Percentiles rank a stretch among this genome's conserved stretches.
Conservation (phyloP, 2,113 vertebrate species). For the Pseudopipra pipra region DNA sequence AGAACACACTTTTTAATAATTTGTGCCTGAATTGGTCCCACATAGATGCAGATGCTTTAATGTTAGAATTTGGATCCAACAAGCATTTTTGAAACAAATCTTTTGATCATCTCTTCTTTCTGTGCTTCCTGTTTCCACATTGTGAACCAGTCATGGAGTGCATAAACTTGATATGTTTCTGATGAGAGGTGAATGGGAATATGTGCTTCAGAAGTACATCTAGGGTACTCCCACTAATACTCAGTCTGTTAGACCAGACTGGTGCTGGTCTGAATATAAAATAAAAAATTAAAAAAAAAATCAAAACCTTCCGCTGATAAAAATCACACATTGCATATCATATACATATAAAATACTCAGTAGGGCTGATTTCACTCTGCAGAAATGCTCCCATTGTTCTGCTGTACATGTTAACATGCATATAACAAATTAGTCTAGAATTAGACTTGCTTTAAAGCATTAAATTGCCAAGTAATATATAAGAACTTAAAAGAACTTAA, state of each 20-base stretch:
- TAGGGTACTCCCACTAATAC: not conserved
- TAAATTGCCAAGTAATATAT: not conserved
- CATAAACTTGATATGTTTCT: not conserved
- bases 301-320: not conserved
- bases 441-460: not conserved
- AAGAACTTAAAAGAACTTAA: not conserved
- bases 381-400: not conserved
- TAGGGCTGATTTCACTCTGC: not conserved
- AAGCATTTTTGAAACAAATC: not conserved
- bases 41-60: not conserved
- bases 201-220: not conserved
- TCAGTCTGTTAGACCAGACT: not conserved
- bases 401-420: accelerated
- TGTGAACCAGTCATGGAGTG: not conserved
- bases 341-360: not conserved
- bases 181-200: not conserved
- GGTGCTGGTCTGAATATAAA: not conserved
- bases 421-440: not conserved
- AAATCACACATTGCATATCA: not conserved
- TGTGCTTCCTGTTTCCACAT: not conserved
- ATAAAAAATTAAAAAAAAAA: not conserved
- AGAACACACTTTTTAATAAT: not conserved
- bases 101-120: not conserved
- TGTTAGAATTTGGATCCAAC: not conserved
- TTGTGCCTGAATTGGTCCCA: not conserved